Percentiles rank a stretch among this genome's conserved stretches.
Evolutionary conservation across 2,888 invertebrate species (phyloP).

Genomic region (Emmelina monodactyla): DNA sequence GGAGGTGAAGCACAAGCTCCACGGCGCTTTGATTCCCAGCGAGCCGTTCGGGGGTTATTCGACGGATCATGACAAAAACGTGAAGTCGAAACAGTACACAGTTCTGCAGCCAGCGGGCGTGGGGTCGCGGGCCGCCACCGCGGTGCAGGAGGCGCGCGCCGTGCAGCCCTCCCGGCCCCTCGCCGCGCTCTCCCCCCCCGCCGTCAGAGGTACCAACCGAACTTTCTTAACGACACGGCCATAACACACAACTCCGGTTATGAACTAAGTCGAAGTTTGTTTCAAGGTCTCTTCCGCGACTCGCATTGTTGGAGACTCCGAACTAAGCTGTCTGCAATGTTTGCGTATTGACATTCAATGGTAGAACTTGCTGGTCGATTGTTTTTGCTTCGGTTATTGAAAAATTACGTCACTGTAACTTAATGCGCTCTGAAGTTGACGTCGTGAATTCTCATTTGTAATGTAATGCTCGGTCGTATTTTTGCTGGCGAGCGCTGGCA

Average conservation of each 20-base stretch:
- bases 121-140: conserved; percentile 82
- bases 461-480: too few relatives aligned
- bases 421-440: too few relatives aligned
- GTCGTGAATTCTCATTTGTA: too few relatives aligned
- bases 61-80: conserved; percentile 53
- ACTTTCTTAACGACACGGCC: conserved; percentile 57
- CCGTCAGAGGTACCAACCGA: conserved; percentile 72
- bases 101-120: conserved; percentile 85
- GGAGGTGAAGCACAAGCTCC: conserved; percentile 67
- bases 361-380: background rate
- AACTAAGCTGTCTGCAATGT: conserved; percentile 1
- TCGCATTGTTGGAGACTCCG: conserved; percentile 4
- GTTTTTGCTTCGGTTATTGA: background rate
- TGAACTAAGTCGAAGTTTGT: conserved; percentile 54
- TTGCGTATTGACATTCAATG: conserved; percentile 14
- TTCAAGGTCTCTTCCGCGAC: conserved; percentile 42
- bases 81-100: conserved; percentile 81
- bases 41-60: conserved; percentile 80
- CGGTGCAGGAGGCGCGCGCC: conserved; percentile 77
- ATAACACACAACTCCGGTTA: conserved; percentile 49
- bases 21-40: conserved; percentile 56
- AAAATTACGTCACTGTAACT: too few relatives aligned
- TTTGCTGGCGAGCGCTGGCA: too few relatives aligned
- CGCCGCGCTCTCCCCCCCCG: conserved; percentile 76
- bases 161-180: conserved; percentile 48